These are phyloP conservation scores for Unio pictorum DNA, from an alignment of 2,888 invertebrate species.

Conservation along the genomic window DNA sequence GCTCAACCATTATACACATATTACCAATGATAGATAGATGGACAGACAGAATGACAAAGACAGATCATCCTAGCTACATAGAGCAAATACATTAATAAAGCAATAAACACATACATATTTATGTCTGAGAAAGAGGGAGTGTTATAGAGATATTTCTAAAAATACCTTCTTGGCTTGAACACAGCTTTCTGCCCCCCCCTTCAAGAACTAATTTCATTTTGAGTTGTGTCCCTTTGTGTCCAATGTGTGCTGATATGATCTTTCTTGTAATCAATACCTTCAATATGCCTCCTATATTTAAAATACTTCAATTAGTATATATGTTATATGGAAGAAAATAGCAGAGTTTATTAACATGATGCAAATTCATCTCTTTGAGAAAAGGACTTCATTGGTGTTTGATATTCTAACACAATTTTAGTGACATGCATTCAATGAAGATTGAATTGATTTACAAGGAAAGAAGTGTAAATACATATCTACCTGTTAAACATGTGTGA, in stretches of 20 bases:
- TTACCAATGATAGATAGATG: too few relatives aligned
- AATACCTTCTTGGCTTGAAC: slow-evolving; percentile 93
- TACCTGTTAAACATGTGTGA: too few relatives aligned
- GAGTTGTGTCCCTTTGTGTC: slow-evolving; percentile 89
- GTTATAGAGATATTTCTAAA: slow-evolving; percentile 1
- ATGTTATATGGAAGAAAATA: too few relatives aligned
- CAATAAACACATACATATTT: neutral
- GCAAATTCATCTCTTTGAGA: too few relatives aligned
- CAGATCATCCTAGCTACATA: neutral
- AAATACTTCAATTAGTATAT: slow-evolving; percentile 3
- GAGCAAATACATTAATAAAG: neutral
- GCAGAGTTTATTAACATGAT: too few relatives aligned
- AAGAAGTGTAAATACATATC: too few relatives aligned
- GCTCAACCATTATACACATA: too few relatives aligned
- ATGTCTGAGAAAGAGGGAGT: neutral
- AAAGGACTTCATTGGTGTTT: too few relatives aligned
- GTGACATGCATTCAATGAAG: too few relatives aligned
- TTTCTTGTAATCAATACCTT: slow-evolving; percentile 61
- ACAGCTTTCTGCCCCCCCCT: slow-evolving; percentile 84
- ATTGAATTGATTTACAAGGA: too few relatives aligned
- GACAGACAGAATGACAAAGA: too few relatives aligned
- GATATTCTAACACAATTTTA: too few relatives aligned
- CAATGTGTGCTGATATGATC: slow-evolving; percentile 80
- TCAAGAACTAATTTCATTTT: slow-evolving; percentile 86
- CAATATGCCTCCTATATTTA: slow-evolving; percentile 62